Evolutionary conservation across 2,888 invertebrate species (phyloP), one percentile per base, ranked within the genome.

Genomic region (Coleophora flavipennella): DNA sequence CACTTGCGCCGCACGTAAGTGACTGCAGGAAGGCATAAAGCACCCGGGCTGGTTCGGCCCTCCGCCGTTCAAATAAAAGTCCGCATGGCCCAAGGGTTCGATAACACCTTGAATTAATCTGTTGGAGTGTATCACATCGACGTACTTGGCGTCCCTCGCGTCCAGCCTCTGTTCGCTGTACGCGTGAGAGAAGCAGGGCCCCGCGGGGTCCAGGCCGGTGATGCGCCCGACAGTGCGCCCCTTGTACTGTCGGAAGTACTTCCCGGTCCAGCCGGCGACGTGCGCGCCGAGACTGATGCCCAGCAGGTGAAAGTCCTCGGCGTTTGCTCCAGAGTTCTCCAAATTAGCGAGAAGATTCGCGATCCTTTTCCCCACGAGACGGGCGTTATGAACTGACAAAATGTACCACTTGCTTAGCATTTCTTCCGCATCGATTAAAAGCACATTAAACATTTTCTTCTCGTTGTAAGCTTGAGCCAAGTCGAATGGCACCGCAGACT

Each of bases 1-100:
- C 3, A 84, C 68, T 59, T 74, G 59, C 1, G 78, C 78, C 3
- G 85, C 84, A 39, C 85, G 65, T 13, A 81, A 62, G 49, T 85
- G 85, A 50, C 85, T 85, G 46, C 85, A 85, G 1, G 76, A 71
- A 0, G 81, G 80, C 62, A 79, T 72, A 27, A 87, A 72, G 59
- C 92, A 92, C 8, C 91, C 91, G 1, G 91, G 92, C 58, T 92
- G 92, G 43, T 87, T 77, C 0, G 91, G 87, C 2, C 89, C 86
- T 11, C 92, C 92, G 13, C 88, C 88, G 53, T 92, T 92, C 4
- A 92, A 89, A 75, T 90, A 92, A 65, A 91, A 92, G 64, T 92
- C 92, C 1, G 88, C 89, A 66, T 92, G 91, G 0, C 92, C 92
- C 45, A 91, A 71, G 8, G 89, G 76, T 49, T 85, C 85, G 2